phyloP scores from a whole-genome alignment of 2,113 vertebrate genomes.

The Tor tambroides region DNA sequence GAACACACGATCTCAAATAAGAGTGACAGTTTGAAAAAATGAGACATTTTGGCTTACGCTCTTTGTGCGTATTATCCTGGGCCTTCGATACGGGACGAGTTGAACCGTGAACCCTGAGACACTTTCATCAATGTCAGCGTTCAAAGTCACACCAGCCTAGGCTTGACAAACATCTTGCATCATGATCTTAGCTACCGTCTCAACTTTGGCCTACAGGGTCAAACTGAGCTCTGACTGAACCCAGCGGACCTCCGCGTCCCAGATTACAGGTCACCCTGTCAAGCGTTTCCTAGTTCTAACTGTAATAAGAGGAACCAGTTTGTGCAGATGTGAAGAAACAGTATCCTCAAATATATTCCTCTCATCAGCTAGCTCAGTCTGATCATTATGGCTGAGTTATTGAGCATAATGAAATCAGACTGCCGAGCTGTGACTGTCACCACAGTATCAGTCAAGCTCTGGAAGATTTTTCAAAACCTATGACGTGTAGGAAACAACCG shows the following conservation, averaged over 20 bases:
- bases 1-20: neutral
- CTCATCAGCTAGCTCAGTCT: slow-evolving; percentile 4
- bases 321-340: slow-evolving; percentile 1
- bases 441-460: slow-evolving; percentile 32
- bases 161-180: slow-evolving; percentile 44
- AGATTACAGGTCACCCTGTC: slow-evolving; percentile 6
- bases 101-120: neutral
- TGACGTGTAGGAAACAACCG: slow-evolving; percentile 31
- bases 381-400: slow-evolving; percentile 3
- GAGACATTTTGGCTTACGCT: neutral
- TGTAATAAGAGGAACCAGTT: neutral
- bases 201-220: slow-evolving; percentile 17
- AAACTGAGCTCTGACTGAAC: slow-evolving; percentile 3
- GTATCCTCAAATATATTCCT: slow-evolving; percentile 11
- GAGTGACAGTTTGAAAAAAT: neutral
- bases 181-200: neutral
- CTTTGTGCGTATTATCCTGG: neutral
- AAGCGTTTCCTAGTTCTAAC: neutral
- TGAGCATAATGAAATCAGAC: slow-evolving; percentile 11
- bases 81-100: neutral
- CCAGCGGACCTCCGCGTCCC: neutral
- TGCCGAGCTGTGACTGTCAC: neutral
- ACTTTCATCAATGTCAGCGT: slow-evolving; percentile 22
- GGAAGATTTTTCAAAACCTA: slow-evolving; percentile 23
- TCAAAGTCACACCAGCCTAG: slow-evolving; percentile 17